Base-by-base conservation (phyloP, 53 echinoderm and acorn worm species). In the Crossaster papposus region DNA sequence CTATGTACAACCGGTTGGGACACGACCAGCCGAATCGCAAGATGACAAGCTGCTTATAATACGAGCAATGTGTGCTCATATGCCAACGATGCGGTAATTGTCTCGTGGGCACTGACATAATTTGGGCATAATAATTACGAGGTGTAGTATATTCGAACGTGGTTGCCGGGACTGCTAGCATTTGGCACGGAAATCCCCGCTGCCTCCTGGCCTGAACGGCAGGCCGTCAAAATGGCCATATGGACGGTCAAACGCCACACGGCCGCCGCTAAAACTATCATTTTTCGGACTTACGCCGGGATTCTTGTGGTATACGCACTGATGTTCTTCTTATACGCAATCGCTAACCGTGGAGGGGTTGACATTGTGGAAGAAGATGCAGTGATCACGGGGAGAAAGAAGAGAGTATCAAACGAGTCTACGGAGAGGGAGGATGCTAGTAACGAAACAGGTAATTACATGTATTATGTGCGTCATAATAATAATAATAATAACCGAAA, bases 151-250 rank as follows among this genome's bases (percentile, higher is more conserved):
- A 44, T 7, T 9, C 6, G 44, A 44, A 5, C 44, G 44, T 5
- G 44, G 5, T 44, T 44, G 44, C 44, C 12, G 58, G 58, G 58
- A 52, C 1, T 18, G 58, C 58, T 15, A 14, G 36, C 22, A 17
- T 31, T 11, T 2, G 4, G 11, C 75, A 74, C 75, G 20, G 33
- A 17, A 18, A 74, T 14, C 85, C 53, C 30, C 22, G 52, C 36
- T 33, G 23, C 13, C 38, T 18, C 77, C 64, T n/a, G n/a, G n/a
- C n/a, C n/a, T n/a, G n/a, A n/a, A n/a, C n/a, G n/a, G n/a, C n/a
- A n/a, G 75, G 24, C 65, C 82, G 82, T 58, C 54, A 77, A 30
- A 33, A 87, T 87, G 87, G 87, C 87, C 87, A 76, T 63, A 87
- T 87, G 87, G 87, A 55, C 76, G 87, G 87, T 17, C 15, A 77